Evolutionary conservation across 2,888 invertebrate genomes (phyloP).

Genomic region (Pseudolycoriella hygida): DNA sequence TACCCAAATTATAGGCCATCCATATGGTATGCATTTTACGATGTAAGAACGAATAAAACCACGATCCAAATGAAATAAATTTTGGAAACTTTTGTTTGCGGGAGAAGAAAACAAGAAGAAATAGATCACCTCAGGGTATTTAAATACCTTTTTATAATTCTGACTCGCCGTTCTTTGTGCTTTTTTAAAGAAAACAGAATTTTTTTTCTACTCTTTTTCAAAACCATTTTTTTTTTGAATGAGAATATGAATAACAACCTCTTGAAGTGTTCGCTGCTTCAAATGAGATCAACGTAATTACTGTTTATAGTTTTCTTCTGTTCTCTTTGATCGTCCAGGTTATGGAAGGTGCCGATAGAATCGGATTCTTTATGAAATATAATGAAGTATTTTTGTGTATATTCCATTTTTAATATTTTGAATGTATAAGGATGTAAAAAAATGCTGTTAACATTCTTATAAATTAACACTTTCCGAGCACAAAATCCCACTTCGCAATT

Average conservation of each 20-base stretch:
- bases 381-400: not conserved
- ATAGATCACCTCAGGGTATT: slow-evolving; percentile 2
- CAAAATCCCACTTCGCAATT: too few species aligned
- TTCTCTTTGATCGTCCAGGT: not conserved
- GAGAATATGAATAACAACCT: not conserved
- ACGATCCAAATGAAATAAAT: not conserved
- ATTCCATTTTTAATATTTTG: not conserved
- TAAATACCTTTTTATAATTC: not conserved
- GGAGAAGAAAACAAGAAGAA: not conserved
- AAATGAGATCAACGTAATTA: slow-evolving; percentile 3
- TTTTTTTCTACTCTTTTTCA: not conserved
- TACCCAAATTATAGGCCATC: slow-evolving; percentile 1
- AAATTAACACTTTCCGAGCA: too few species aligned
- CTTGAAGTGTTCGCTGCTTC: slow-evolving; percentile 1
- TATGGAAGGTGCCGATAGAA: too few species aligned
- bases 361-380: not conserved
- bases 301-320: slow-evolving; percentile 2
- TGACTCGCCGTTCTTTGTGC: not conserved
- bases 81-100: not conserved
- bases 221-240: not conserved
- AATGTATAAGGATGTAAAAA: too few species aligned
- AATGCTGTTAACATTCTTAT: too few species aligned
- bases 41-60: not conserved
- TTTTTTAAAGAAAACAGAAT: not conserved
- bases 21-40: not conserved